A percentile compares a stretch with the other conserved stretches of the same genome.
Conservation (phyloP, 1,140 invertebrate species). For the Ladona fulva region DNA sequence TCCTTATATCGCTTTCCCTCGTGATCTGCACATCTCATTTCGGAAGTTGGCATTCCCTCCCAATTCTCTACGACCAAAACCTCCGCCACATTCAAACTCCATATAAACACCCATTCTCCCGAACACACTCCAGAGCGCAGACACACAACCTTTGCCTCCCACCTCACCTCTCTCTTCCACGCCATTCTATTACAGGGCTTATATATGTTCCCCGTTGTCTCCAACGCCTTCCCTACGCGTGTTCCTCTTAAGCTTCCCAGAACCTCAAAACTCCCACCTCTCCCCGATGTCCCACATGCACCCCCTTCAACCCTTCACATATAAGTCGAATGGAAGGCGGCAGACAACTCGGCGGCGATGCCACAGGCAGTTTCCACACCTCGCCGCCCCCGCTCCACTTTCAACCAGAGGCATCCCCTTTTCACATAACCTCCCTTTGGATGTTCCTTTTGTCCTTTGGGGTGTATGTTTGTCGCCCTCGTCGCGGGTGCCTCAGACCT, state of each 20-base stretch:
- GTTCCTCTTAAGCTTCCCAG: not conserved
- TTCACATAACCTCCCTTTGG: not conserved
- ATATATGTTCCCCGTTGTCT: not conserved
- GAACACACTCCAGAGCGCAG: not conserved
- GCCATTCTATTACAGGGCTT: slow-evolving; percentile 4
- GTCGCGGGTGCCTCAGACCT: not conserved
- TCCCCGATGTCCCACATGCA: not conserved
- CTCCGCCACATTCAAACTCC: not conserved
- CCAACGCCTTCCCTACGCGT: not conserved
- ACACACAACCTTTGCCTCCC: not conserved
- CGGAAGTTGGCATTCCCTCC: not conserved
- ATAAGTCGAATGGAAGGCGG: not conserved
- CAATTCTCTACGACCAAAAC: not conserved
- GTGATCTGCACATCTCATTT: not conserved
- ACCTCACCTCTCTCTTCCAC: not conserved
- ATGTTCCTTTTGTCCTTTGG: slow-evolving; percentile 9
- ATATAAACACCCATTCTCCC: not conserved
- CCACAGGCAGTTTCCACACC: slow-evolving; percentile 1
- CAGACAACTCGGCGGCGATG: not conserved
- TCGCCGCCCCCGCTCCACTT: not conserved
- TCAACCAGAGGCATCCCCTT: not conserved
- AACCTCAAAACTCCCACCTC: slow-evolving; percentile 1
- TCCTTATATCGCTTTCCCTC: not conserved
- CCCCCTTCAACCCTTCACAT: not conserved
- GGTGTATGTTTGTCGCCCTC: not conserved